Percentiles rank a stretch among this genome's conserved stretches.
phyloP scores from a whole-genome alignment of 2,797 vertebrate genomes.

The Sphenodon punctatus region DNA sequence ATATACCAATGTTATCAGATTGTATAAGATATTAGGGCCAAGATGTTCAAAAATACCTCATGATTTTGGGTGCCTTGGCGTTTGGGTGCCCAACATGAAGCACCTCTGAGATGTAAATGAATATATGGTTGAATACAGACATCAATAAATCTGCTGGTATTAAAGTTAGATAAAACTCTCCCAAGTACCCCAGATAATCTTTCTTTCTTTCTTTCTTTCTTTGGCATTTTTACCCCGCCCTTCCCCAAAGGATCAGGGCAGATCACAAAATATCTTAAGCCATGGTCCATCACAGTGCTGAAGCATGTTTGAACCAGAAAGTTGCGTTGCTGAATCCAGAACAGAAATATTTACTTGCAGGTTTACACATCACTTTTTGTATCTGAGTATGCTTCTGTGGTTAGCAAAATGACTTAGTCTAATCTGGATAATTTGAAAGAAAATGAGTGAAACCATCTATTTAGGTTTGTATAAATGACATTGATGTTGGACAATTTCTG shows the following conservation, averaged over 20 bases:
- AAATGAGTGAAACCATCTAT: neutral
- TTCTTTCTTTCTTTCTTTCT: too few relatives aligned
- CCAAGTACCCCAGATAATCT: too few relatives aligned
- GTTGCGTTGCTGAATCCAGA: neutral
- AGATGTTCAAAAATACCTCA: neutral
- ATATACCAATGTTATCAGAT: constrained; percentile 13
- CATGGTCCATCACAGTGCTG: neutral
- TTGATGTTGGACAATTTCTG: neutral
- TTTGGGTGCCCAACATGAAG: neutral
- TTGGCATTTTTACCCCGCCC: too few relatives aligned
- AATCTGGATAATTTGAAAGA: neutral
- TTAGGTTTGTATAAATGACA: neutral
- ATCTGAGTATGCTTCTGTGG: too few relatives aligned
- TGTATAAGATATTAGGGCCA: neutral
- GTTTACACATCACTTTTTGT: neutral
- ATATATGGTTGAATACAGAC: too few relatives aligned
- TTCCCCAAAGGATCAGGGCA: too few relatives aligned
- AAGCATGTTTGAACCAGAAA: neutral
- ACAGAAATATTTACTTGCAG: neutral
- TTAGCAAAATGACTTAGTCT: neutral
- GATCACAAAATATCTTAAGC: too few relatives aligned
- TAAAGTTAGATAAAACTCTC: neutral
- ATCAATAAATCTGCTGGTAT: neutral
- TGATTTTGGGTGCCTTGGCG: neutral
- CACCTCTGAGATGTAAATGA: neutral